phyloP scores from a whole-genome alignment of 1,140 invertebrate species.

The Listronotus bonariensis region DNA sequence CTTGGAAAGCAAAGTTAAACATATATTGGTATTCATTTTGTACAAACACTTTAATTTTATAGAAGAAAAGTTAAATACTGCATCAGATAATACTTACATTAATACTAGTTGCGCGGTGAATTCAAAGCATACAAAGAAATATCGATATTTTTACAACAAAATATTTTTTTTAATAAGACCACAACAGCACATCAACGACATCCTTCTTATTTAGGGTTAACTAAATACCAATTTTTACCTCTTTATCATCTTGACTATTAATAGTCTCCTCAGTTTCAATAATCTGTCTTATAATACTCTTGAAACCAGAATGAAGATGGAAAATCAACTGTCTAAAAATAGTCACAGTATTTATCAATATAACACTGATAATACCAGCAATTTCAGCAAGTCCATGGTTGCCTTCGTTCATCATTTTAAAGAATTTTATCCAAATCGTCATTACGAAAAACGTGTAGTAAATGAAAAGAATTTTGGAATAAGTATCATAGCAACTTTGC shows the following conservation, averaged over 20 bases:
- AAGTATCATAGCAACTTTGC: slow-evolving; percentile 14
- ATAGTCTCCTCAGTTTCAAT: slow-evolving; percentile 24
- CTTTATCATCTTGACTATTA: not conserved
- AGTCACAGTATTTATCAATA: slow-evolving; percentile 26
- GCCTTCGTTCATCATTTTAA: slow-evolving; percentile 5
- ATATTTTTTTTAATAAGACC: too few relatives aligned
- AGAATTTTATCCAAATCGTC: slow-evolving; percentile 18
- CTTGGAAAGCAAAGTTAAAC: too few relatives aligned
- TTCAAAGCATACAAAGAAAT: too few relatives aligned
- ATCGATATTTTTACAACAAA: too few relatives aligned
- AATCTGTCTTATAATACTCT: slow-evolving; percentile 24
- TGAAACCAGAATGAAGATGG: slow-evolving; percentile 6
- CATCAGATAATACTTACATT: too few relatives aligned
- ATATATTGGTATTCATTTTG: too few relatives aligned
- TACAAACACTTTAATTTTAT: too few relatives aligned
- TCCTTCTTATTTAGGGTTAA: too few relatives aligned
- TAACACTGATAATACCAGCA: slow-evolving; percentile 20
- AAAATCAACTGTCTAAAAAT: slow-evolving; percentile 23
- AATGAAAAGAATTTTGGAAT: slow-evolving; percentile 16
- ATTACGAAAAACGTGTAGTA: slow-evolving; percentile 27
- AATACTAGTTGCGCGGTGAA: too few relatives aligned
- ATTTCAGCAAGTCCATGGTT: slow-evolving; percentile 13
- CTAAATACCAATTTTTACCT: too few relatives aligned
- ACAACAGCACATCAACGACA: too few relatives aligned
- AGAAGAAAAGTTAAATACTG: too few relatives aligned